Evolutionary conservation across 2,888 invertebrate genomes (phyloP), one percentile per base, ranked within the genome.

Genomic region (Minunthozetes semirufus): DNA sequence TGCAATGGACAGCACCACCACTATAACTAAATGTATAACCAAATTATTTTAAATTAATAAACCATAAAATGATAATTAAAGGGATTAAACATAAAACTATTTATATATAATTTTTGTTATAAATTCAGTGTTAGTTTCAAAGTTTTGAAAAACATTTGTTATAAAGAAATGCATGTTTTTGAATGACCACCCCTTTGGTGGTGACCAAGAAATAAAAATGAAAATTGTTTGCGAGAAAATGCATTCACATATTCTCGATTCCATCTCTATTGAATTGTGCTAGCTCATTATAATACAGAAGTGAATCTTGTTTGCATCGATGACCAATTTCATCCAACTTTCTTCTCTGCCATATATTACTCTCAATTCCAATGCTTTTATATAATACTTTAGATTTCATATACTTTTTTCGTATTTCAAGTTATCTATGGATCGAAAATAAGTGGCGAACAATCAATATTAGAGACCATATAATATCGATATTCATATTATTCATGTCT

Each of bases 161-260:
- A 33, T 6, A 33, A 33, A 33, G 33, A 6, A 33, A 33, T 6
- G 4, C 5, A 33, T 4, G 33, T 33, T 33, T 33, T 6, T 4
- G 9, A 6, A 33, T 33, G 4, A 33, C 5, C 33, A 33, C 33
- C 33, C 48, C 48, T n/a, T 17, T 19, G 17, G 25, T 63, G 6
- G 15, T 6, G 4, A 17, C 8, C 5, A 29, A 33, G 33, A 9
- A 66, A 38, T 66, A 38, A 66, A 66, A 19, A 38, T 66, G 19
- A 66, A 66, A 66, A 33, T 66, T 11, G 66, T 66, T 66, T 33
- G 66, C 38, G n/a, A 61, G 61, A 66, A 66, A 66, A 19, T 66
- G 66, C 66, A 66, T 33, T 11, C 25, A 61, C 11, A 22, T 19
- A 19, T 19, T 61, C n/a, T 19, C 22, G 11, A 56, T 56, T 9